A percentile compares a stretch with the other conserved stretches of the same genome.
Conservation (phyloP, 2,797 vertebrate genomes). For the Dendrocincla fuliginosa region DNA sequence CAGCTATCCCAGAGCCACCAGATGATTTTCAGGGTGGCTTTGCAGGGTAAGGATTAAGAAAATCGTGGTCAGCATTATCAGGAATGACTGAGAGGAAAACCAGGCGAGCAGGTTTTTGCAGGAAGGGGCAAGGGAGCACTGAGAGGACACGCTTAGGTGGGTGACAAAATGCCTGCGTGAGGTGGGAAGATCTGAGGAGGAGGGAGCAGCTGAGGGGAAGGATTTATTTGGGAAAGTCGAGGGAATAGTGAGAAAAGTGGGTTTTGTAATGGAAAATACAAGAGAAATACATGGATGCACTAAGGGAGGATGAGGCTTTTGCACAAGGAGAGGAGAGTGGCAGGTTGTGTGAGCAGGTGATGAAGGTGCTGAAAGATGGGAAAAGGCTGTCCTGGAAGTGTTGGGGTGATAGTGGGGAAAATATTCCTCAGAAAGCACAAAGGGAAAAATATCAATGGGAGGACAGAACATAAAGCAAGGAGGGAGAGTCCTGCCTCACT, state of each 20-base stretch:
- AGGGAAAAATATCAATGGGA: background rate
- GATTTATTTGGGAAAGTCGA: background rate
- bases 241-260: background rate
- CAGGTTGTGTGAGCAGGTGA: background rate
- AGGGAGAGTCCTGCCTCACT: background rate
- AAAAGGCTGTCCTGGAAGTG: background rate
- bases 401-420: background rate
- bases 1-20: background rate
- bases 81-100: background rate
- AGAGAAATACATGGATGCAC: accelerated
- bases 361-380: background rate
- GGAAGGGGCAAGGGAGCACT: accelerated
- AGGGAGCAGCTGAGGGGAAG: background rate
- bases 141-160: background rate
- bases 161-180: background rate
- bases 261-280: background rate
- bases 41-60: background rate
- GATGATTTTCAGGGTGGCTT: background rate
- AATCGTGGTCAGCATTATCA: background rate
- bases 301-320: background rate
- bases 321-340: background rate
- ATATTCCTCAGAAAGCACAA: background rate
- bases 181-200: background rate
- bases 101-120: too few species aligned
- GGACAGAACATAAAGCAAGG: background rate